phyloP scores from a whole-genome alignment of 1,140 invertebrate genomes.

The Ruditapes philippinarum region DNA sequence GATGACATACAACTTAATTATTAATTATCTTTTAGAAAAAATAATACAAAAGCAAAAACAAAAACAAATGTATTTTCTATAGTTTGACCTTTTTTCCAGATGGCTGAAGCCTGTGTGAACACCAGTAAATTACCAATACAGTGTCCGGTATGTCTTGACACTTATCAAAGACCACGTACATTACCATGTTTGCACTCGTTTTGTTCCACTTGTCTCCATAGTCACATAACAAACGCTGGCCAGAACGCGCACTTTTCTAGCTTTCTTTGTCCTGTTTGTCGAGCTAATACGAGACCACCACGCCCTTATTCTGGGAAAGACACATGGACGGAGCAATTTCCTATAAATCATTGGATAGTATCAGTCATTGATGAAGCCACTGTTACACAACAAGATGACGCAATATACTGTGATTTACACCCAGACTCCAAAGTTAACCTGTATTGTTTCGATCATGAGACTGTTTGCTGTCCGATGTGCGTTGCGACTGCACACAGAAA shows the following conservation, averaged over 20 bases:
- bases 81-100: background rate
- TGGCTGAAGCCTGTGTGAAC: slow-evolving; percentile 27
- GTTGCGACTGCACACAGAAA: slow-evolving; percentile 40
- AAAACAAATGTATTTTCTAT: no score
- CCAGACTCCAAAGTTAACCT: slow-evolving; percentile 39
- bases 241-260: background rate
- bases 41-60: no score
- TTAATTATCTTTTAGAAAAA: no score
- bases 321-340: slow-evolving; percentile 38
- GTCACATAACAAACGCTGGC: background rate
- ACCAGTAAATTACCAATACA: slow-evolving; percentile 24
- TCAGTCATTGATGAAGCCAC: slow-evolving; percentile 34
- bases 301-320: background rate
- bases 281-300: background rate
- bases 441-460: slow-evolving; percentile 50
- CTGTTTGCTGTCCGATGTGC: slow-evolving; percentile 41
- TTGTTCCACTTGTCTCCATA: slow-evolving; percentile 26
- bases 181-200: slow-evolving; percentile 48
- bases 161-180: slow-evolving; percentile 22
- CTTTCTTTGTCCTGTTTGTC: slow-evolving; percentile 34
- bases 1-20: no score
- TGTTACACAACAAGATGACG: background rate
- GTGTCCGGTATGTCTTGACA: slow-evolving; percentile 46
- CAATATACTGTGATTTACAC: slow-evolving; percentile 31
- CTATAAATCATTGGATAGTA: slow-evolving; percentile 28